phyloP scores from a whole-genome alignment of 1,140 invertebrate genomes.

The Hyles vespertilio region DNA sequence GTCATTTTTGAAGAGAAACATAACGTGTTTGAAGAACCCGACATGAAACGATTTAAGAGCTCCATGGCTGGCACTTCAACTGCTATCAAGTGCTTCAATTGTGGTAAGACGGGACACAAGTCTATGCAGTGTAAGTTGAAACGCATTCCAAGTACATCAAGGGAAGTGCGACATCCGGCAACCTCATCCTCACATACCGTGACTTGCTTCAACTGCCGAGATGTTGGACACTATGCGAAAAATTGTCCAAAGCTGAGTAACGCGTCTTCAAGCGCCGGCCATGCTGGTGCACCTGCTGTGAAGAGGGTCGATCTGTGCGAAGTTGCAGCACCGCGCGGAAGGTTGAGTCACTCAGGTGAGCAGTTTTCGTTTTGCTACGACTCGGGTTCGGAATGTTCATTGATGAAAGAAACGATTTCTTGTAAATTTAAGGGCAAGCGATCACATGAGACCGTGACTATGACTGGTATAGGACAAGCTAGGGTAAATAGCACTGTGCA shows the following conservation, averaged over 20 bases:
- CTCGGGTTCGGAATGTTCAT: slow-evolving; percentile 23
- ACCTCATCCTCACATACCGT: not conserved
- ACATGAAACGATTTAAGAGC: not conserved
- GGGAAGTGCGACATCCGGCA: not conserved
- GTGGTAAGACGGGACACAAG: slow-evolving; percentile 12
- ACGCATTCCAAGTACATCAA: not conserved
- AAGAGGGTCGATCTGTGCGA: slow-evolving; percentile 13
- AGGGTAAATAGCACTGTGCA: slow-evolving; percentile 19
- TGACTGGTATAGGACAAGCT: slow-evolving; percentile 23
- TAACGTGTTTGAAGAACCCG: no score
- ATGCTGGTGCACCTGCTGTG: slow-evolving; percentile 1
- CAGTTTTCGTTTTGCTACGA: slow-evolving; percentile 8
- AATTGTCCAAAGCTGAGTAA: no score
- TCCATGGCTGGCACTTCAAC: no score
- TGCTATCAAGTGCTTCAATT: slow-evolving; percentile 6
- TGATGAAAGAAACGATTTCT: slow-evolving; percentile 19
- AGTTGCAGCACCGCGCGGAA: slow-evolving; percentile 5
- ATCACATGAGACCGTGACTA: slow-evolving; percentile 13
- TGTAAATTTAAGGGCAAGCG: slow-evolving; percentile 22
- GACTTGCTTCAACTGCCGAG: not conserved
- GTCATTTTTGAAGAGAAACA: slow-evolving; percentile 6
- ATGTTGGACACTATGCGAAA: no score
- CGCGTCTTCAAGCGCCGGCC: not conserved
- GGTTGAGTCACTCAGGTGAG: slow-evolving; percentile 9
- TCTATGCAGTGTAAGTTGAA: slow-evolving; percentile 2